Base-by-base conservation (phyloP, 2,113 vertebrate species). In the Gopherus evgoodei region DNA sequence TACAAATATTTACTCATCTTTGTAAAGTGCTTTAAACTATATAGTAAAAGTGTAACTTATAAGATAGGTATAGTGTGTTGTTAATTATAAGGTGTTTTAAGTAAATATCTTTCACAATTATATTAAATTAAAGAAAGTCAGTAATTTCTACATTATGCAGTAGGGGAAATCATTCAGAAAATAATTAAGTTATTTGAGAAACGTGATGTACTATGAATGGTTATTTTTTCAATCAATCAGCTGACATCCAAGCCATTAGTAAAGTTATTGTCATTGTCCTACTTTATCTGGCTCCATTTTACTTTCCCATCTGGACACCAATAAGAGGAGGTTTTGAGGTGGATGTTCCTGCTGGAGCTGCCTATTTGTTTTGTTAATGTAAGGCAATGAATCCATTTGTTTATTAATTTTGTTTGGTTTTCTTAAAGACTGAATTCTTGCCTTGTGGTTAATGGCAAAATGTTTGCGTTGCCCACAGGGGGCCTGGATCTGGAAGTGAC, bases 1-100 rank as follows among this genome's bases (percentile, higher is more conserved):
- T n/a, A 86, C 59, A 94, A 96, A 94, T 94, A 94, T 89, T 95
- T 97, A 57, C 80, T 42, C 38, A 42, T 12, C 88, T 96, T 86
- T 80, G 75, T 72, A 90, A 14, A 96, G 44, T 84, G 88, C 25
- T 84, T 94, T 94, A 65, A 49, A 90, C 90, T 94, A 92, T 78
- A 42, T 24, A 24, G 62, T 35, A 17, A 16, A 35, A 25, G 93
- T 92, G 25, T 12, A 88, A 95, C 81, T 97, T 94, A 86, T 50
- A 50, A 19, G 81, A 89, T 89, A 50, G 8, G 84, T 93, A 84
- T 89, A 12, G 19, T 90, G 89, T 84, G 10, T 14, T 89, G 90
- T 84, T 94, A 96, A 94, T 89, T 90, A 82, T 84, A 89, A 86
- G 4, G 56, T 89, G 3, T 6, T 90, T 90, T 91, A 91, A 93